These are phyloP conservation scores for Aythya baeri DNA, from an alignment of 2,113 vertebrate genomes.

Conservation along the genomic window DNA sequence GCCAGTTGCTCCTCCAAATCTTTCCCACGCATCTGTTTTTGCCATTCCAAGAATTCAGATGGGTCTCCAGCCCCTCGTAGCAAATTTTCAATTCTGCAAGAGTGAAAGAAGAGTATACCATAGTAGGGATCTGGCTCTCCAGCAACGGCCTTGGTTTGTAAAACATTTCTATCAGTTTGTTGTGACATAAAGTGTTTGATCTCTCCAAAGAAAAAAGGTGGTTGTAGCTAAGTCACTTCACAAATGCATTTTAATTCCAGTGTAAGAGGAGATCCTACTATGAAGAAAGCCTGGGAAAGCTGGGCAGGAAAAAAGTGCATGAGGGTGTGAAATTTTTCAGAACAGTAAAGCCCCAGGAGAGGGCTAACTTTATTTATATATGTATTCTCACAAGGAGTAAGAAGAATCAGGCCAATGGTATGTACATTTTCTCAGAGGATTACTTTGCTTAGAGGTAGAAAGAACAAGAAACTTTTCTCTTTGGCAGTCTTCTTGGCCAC, in stretches of 20 bases:
- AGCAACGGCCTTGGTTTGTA: not conserved
- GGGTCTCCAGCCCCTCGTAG: slow-evolving; percentile 80
- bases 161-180: not conserved
- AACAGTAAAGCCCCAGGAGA: slow-evolving; percentile 5
- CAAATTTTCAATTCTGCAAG: slow-evolving; percentile 75
- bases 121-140: not conserved
- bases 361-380: not conserved
- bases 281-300: not conserved
- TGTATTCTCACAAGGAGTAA: not conserved
- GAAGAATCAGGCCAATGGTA: not conserved
- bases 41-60: slow-evolving; percentile 87
- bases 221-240: not conserved
- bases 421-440: not conserved
- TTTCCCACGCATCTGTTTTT: slow-evolving; percentile 83
- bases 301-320: not conserved
- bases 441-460: not conserved
- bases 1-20: slow-evolving; percentile 81
- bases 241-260: not conserved
- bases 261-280: not conserved
- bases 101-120: not conserved
- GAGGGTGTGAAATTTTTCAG: not conserved
- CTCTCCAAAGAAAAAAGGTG: not conserved
- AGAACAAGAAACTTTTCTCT: not conserved
- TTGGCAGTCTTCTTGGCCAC: not conserved
- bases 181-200: not conserved